Evolutionary conservation across 2,888 invertebrate genomes (phyloP).

Genomic region (Patella depressa): DNA sequence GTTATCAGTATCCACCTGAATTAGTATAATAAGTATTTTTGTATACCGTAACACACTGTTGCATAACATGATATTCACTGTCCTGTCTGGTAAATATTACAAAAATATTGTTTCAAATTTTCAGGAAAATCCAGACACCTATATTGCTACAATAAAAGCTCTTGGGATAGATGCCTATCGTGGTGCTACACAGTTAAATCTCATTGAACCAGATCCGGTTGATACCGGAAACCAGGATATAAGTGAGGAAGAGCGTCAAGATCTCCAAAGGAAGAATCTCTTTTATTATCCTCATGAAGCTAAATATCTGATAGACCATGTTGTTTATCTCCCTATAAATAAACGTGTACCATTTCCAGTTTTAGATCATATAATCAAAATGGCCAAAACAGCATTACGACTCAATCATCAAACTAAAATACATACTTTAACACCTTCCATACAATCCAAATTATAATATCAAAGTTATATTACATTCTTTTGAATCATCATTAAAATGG

Average conservation of each 20-base stretch:
- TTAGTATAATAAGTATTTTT: background rate
- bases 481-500: no score
- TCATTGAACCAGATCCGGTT: slow-evolving; percentile 61
- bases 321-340: slow-evolving; percentile 70
- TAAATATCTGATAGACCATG: slow-evolving; percentile 69
- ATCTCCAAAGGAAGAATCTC: background rate
- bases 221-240: background rate
- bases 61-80: no score
- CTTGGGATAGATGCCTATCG: slow-evolving; percentile 70
- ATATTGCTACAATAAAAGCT: slow-evolving; percentile 58
- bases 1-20: no score
- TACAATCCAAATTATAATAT: background rate
- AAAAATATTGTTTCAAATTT: slow-evolving; percentile 22
- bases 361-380: slow-evolving; percentile 61
- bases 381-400: slow-evolving; percentile 40
- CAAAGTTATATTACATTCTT: background rate
- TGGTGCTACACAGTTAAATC: slow-evolving; percentile 70
- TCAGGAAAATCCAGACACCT: slow-evolving; percentile 66
- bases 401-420: background rate
- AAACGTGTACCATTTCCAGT: slow-evolving; percentile 68
- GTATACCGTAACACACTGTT: no score
- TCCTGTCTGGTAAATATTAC: no score
- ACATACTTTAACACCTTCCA: background rate
- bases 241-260: background rate
- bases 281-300: slow-evolving; percentile 65